A percentile compares a stretch with the other conserved stretches of the same genome.
Evolutionary conservation across 1,140 invertebrate species (phyloP).

Genomic region (Drosophila takahashii): DNA sequence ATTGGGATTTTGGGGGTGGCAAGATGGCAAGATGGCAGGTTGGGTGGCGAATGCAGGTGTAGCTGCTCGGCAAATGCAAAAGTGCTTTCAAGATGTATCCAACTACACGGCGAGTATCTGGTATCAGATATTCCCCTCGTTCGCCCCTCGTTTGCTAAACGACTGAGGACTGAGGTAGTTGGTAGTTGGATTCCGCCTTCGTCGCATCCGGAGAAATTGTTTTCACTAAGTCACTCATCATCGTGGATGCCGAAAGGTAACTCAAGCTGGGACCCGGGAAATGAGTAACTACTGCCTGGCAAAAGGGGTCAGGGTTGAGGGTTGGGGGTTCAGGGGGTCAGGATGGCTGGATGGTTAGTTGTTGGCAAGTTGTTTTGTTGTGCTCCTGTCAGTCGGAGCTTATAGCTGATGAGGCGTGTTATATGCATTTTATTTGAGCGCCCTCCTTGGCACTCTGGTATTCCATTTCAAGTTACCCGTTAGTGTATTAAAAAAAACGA

Average conservation of each 20-base stretch:
- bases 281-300: constrained; percentile 41
- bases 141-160: constrained; percentile 2
- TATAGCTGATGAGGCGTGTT: constrained; percentile 78
- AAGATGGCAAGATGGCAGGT: background rate
- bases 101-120: constrained; percentile 6
- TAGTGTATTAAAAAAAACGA: constrained; percentile 40
- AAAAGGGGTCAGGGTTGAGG: background rate
- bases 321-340: too few species aligned
- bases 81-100: constrained; percentile 20
- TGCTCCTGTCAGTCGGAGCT: constrained; percentile 72
- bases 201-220: constrained; percentile 56
- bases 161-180: background rate
- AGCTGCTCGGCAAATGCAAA: constrained; percentile 30
- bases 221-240: constrained; percentile 75
- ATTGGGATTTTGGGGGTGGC: too few species aligned
- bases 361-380: constrained; percentile 67
- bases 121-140: background rate
- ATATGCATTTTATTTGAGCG: constrained; percentile 76
- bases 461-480: constrained; percentile 35
- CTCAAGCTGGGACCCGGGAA: constrained; percentile 38
- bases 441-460: background rate
- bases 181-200: constrained; percentile 20
- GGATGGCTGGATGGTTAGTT: background rate
- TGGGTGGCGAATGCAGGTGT: constrained; percentile 1
- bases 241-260: constrained; percentile 48